Percentiles rank a stretch among this genome's conserved stretches.
Evolutionary conservation across 2,113 vertebrate species (phyloP).

Genomic region (Mesocricetus auratus): DNA sequence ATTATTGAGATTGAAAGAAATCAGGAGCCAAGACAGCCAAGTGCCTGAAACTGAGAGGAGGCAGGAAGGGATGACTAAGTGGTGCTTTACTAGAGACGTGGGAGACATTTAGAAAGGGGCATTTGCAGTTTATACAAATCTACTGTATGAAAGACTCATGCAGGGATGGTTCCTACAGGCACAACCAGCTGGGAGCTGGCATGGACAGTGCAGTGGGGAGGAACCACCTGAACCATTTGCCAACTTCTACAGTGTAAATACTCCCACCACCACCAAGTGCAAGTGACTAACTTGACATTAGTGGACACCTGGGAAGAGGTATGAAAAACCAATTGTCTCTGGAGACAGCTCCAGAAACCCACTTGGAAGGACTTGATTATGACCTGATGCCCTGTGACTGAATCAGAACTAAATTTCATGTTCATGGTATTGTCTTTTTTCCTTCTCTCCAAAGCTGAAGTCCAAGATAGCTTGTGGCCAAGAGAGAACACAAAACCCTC

Average conservation of each 20-base stretch:
- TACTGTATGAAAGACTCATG: not conserved
- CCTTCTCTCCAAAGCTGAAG: not conserved
- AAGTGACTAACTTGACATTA: not conserved
- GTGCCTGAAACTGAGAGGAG: not conserved
- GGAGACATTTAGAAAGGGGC: not conserved
- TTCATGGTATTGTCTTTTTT: not conserved
- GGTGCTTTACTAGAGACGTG: not conserved
- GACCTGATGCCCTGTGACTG: not conserved
- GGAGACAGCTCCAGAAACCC: not conserved
- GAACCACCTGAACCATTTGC: not conserved
- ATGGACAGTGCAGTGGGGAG: not conserved
- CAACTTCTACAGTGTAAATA: not conserved
- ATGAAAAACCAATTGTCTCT: not conserved
- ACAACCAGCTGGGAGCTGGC: too few species aligned
- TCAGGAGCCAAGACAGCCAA: not conserved
- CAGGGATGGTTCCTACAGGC: not conserved
- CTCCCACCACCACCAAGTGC: not conserved
- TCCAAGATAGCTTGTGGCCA: not conserved
- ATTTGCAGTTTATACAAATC: not conserved
- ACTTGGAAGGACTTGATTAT: not conserved
- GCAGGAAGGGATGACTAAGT: not conserved
- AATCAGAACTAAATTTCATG: not conserved
- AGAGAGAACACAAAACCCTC: rapidly evolving
- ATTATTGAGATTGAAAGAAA: not conserved
- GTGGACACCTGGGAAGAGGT: not conserved